Evolutionary conservation across 1,140 invertebrate genomes (phyloP).

Genomic region (Belonocnema kinseyi): DNA sequence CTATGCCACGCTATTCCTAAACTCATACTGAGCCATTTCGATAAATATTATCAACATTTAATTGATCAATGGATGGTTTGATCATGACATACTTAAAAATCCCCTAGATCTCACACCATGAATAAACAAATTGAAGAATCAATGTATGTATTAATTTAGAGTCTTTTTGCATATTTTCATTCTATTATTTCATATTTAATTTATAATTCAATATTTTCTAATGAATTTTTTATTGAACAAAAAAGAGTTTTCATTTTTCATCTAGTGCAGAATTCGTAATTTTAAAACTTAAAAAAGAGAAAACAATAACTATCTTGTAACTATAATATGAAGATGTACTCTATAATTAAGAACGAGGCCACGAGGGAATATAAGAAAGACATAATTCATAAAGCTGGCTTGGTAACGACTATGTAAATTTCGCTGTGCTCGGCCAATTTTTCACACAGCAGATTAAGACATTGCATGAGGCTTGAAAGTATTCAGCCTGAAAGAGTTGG

Average conservation of each 20-base stretch:
- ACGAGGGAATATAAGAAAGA: background rate
- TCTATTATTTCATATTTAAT: too few relatives aligned
- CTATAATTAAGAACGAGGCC: background rate
- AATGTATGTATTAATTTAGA: too few relatives aligned
- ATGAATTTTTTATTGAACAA: too few relatives aligned
- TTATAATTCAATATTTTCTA: too few relatives aligned
- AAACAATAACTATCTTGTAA: background rate
- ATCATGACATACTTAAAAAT: background rate
- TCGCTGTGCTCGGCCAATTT: conserved; percentile 60
- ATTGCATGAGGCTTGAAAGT: conserved; percentile 40
- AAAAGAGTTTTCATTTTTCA: too few relatives aligned
- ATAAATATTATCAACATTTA: background rate
- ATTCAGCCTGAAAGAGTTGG: background rate
- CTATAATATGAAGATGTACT: background rate
- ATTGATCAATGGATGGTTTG: background rate
- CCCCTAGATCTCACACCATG: too few relatives aligned
- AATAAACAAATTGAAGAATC: too few relatives aligned
- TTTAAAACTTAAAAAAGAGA: too few relatives aligned
- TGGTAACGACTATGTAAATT: conserved; percentile 66
- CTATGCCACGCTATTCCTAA: background rate
- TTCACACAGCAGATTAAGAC: conserved; percentile 64
- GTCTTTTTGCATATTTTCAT: too few relatives aligned
- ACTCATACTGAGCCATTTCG: background rate
- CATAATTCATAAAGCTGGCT: conserved; percentile 47
- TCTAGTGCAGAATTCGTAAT: too few relatives aligned